These are phyloP conservation scores for Chrysopa pallens DNA, from an alignment of 1,140 invertebrate genomes.

Conservation along the genomic window DNA sequence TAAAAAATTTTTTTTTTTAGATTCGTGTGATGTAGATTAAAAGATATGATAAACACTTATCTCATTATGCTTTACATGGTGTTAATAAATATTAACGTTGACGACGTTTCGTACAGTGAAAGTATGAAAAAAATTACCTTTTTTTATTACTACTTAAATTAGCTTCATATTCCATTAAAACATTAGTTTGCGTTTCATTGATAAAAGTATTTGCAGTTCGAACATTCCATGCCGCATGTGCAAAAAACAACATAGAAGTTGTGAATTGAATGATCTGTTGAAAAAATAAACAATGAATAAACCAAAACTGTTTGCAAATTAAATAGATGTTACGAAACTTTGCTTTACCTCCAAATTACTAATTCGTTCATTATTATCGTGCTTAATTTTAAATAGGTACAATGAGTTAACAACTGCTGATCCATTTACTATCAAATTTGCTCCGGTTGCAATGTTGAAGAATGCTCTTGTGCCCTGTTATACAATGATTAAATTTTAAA, in stretches of 20 bases:
- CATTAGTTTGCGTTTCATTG: conserved; percentile 7
- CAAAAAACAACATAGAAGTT: conserved; percentile 8
- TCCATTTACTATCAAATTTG: no score
- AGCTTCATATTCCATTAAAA: conserved; percentile 4
- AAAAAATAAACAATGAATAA: no score
- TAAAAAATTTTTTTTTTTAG: neutral
- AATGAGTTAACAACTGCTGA: no score
- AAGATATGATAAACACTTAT: neutral
- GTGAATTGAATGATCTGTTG: conserved; percentile 6
- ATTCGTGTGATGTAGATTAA: neutral
- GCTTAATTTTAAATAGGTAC: no score
- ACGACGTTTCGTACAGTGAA: no score
- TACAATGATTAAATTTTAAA: neutral
- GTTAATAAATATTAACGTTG: neutral
- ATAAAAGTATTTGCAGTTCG: conserved; percentile 8
- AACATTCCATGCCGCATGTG: conserved; percentile 6
- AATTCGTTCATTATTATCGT: no score
- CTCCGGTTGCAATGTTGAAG: no score
- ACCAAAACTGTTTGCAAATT: no score
- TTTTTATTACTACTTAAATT: conserved; percentile 8
- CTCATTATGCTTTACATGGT: neutral
- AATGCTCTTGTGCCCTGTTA: neutral
- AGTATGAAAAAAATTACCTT: conserved; percentile 4
- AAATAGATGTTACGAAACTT: no score
- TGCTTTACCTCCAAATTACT: no score